phyloP scores from a whole-genome alignment of 2,888 invertebrate species.

The Apotomis betuletana region DNA sequence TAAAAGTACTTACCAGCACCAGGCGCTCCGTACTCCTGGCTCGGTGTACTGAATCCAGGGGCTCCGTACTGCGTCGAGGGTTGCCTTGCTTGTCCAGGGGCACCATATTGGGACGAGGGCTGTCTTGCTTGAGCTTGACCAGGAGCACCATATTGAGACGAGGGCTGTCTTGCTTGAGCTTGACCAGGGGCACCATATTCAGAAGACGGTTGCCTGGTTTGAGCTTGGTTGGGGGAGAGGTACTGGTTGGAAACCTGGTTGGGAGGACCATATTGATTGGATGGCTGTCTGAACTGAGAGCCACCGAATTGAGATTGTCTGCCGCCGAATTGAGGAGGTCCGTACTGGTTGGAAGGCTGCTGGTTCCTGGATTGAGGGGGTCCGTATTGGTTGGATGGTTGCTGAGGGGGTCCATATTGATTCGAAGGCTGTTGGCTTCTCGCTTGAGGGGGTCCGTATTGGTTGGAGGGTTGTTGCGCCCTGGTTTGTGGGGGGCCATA shows the following conservation, averaged over 20 bases:
- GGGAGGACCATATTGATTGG: slow-evolving; percentile 47
- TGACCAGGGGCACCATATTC: slow-evolving; percentile 42
- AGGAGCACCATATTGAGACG: slow-evolving; percentile 47
- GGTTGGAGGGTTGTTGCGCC: slow-evolving; percentile 24
- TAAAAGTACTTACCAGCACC: slow-evolving; percentile 25
- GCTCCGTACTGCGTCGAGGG: slow-evolving; percentile 45
- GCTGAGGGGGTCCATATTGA: slow-evolving; percentile 40
- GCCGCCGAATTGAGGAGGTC: slow-evolving; percentile 35
- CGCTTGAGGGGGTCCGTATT: slow-evolving; percentile 35
- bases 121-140: background rate
- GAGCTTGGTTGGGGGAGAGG: slow-evolving; percentile 41
- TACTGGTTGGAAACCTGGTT: slow-evolving; percentile 45
- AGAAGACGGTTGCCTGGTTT: slow-evolving; percentile 44
- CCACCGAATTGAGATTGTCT: slow-evolving; percentile 16
- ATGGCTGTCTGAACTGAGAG: slow-evolving; percentile 43
- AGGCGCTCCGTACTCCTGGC: slow-evolving; percentile 53
- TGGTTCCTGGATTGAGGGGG: slow-evolving; percentile 31
- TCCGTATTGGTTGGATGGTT: slow-evolving; percentile 38
- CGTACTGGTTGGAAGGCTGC: slow-evolving; percentile 48
- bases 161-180: too few relatives aligned
- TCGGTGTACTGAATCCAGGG: slow-evolving; percentile 44
- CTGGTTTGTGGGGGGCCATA: slow-evolving; percentile 24
- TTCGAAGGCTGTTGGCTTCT: slow-evolving; percentile 42
- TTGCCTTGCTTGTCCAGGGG: slow-evolving; percentile 25
- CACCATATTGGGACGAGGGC: slow-evolving; percentile 45